Evolutionary conservation across 2,888 invertebrate genomes (phyloP), one percentile per base, ranked within the genome.

Genomic region (Drosophila picticornis): DNA sequence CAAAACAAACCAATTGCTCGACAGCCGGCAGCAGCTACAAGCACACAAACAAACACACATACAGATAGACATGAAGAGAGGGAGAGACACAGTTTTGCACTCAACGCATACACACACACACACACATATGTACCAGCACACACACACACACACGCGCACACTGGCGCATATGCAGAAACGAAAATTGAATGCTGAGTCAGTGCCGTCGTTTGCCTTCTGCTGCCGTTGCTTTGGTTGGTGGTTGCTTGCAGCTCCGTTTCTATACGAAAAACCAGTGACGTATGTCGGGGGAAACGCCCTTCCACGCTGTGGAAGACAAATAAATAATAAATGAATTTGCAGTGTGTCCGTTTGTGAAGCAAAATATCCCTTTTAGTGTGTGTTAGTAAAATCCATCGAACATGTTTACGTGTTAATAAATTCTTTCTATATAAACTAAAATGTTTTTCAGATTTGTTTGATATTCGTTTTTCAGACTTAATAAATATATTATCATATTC

Each of bases 151-250:
- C 64, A 70, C 62, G 52, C 50, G 27, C 50, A 72, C 55, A 55
- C 27, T 51, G 34, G 66, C 73, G 46, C 61, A 69, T 48, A 71
- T 52, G 68, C 75, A 75, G 75, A 80, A 76, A 60, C 81, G 59
- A 78, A 78, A 78, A 68, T 59, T 80, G 50, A 58, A 65, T 77
- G 85, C 77, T 74, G 76, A 72, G 72, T 75, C 84, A 79, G 70
- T 57, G 56, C 65, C 66, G 72, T 76, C 75, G 68, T 82, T 79
- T 76, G 72, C 80, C 70, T 80, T 66, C 80, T 82, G 82, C 70
- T 87, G 81, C 84, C 89, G 89, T 80, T 84, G 87, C 87, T 85
- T 84, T 87, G 91, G 91, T 91, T 89, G 90, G 88, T 90, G 86
- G 84, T 77, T 76, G 90, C 84, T 68, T 81, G 84, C 86, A 75